Evolutionary conservation across 2,113 vertebrate genomes (phyloP).

Genomic region (Ifrita kowaldi): DNA sequence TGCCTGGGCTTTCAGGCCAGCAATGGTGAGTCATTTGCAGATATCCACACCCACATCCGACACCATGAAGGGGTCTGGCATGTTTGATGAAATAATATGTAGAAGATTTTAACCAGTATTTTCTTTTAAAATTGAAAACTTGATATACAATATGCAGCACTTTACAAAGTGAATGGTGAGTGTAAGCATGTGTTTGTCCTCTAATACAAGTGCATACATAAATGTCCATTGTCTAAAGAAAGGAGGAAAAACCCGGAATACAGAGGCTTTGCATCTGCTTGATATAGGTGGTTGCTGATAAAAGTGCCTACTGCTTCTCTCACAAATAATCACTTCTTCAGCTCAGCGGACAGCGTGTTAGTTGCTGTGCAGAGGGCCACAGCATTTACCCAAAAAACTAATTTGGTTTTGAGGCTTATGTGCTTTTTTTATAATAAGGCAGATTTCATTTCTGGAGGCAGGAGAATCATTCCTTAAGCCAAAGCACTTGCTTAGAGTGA

Average conservation of each 20-base stretch:
- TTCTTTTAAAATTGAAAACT: not conserved
- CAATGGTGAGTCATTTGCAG: not conserved
- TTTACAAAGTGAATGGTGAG: not conserved
- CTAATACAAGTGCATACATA: no score
- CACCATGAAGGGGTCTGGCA: not conserved
- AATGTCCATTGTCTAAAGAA: not conserved
- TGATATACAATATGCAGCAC: accelerated
- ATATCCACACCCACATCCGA: not conserved
- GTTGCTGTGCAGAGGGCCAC: not conserved
- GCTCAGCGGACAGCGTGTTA: not conserved
- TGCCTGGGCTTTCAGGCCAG: not conserved
- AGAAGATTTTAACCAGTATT: not conserved
- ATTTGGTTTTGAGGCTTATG: not conserved
- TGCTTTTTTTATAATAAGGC: not conserved
- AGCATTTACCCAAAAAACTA: not conserved
- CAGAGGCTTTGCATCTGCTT: not conserved
- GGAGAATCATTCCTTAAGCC: not conserved
- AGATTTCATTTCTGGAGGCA: not conserved
- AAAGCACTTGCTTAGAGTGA: not conserved
- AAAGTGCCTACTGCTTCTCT: not conserved
- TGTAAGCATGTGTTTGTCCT: not conserved
- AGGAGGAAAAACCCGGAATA: not conserved
- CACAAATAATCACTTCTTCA: not conserved
- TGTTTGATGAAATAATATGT: not conserved
- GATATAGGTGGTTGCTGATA: not conserved